Percentiles rank a stretch among this genome's conserved stretches.
These are phyloP conservation scores for Paradisaea rubra DNA, from an alignment of 2,113 vertebrate genomes.

Conservation along the genomic window DNA sequence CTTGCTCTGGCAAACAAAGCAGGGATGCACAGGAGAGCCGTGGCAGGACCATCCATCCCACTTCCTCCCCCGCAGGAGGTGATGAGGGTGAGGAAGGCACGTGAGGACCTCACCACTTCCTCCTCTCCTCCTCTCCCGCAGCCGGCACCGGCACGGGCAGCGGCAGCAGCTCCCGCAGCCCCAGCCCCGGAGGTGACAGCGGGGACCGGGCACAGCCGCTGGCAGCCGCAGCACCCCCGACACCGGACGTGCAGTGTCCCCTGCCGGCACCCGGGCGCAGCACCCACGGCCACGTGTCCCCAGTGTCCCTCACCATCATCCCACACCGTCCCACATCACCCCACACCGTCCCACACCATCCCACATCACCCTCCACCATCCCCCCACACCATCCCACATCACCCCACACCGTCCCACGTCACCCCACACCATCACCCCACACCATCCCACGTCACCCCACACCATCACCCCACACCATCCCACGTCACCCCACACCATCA, in stretches of 20 bases:
- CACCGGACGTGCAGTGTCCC: background rate
- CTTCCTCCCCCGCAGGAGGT: background rate
- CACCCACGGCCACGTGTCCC: background rate
- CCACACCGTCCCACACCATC: background rate
- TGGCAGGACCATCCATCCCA: background rate
- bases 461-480: background rate
- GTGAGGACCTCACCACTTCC: background rate
- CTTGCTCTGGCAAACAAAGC: background rate
- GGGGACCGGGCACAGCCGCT: rapidly evolving
- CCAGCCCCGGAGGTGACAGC: background rate
- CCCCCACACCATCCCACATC: background rate
- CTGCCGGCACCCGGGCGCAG: background rate
- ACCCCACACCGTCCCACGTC: background rate
- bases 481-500: too few species aligned
- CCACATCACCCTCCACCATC: background rate
- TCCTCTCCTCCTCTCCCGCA: background rate
- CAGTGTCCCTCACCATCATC: background rate
- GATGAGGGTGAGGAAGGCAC: background rate
- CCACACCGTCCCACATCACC: rapidly evolving
- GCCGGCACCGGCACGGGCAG: rapidly evolving
- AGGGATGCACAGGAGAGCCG: background rate
- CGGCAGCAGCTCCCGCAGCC: background rate
- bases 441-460: background rate
- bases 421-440: background rate
- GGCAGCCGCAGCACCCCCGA: background rate